Evolutionary conservation across 2,113 vertebrate species (phyloP).

Genomic region (Mesembrinibis cayennensis): DNA sequence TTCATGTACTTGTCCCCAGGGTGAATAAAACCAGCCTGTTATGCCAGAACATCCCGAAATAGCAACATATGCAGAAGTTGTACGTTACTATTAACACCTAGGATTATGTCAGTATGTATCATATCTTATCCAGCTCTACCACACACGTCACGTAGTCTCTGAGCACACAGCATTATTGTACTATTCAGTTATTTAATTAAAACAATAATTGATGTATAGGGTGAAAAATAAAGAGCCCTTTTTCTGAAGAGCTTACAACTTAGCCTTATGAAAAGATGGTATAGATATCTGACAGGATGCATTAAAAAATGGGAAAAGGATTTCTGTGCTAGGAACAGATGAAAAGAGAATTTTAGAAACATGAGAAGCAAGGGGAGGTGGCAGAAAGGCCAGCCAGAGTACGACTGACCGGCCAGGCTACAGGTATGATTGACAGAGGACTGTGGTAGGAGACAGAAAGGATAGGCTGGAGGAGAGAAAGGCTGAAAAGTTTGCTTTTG

Average conservation of each 20-base stretch:
- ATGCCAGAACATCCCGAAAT: conserved; percentile 21
- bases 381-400: neutral
- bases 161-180: neutral
- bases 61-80: neutral
- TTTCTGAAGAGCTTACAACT: neutral
- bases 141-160: neutral
- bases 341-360: neutral
- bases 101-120: neutral
- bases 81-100: conserved; percentile 14
- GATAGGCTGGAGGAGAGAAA: neutral
- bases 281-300: neutral
- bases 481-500: neutral
- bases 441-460: neutral
- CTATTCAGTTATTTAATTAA: conserved; percentile 17
- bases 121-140: neutral
- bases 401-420: neutral
- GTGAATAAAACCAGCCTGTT: neutral
- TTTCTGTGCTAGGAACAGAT: neutral
- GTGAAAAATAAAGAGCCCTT: neutral
- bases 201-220: neutral
- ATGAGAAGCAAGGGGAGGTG: neutral
- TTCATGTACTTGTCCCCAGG: neutral
- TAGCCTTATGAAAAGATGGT: neutral
- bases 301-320: neutral
- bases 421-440: neutral